phyloP scores from a whole-genome alignment of 2,888 invertebrate species.

The Salpingus planirostris region DNA sequence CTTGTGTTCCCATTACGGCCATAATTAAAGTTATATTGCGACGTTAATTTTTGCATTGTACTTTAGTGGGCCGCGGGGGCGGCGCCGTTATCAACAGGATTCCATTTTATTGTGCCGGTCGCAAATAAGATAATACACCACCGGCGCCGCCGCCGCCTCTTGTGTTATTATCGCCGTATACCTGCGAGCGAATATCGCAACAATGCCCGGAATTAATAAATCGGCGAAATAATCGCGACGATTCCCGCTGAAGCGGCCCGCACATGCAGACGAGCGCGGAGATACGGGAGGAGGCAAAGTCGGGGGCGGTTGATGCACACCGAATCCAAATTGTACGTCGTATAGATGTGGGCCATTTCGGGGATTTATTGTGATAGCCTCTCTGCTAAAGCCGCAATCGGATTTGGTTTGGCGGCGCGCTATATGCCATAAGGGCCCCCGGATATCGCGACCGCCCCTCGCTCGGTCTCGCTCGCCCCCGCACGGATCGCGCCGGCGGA shows the following conservation, averaged over 20 bases:
- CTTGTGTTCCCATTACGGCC: slow-evolving; percentile 17
- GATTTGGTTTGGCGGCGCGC: slow-evolving; percentile 28
- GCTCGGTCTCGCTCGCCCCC: slow-evolving; percentile 9
- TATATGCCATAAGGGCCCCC: slow-evolving; percentile 10
- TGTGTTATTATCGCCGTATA: too few relatives aligned
- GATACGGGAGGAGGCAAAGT: too few relatives aligned
- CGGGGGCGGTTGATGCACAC: slow-evolving; percentile 28
- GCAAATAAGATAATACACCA: slow-evolving; percentile 13
- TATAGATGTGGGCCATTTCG: slow-evolving; percentile 35
- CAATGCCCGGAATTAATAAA: too few relatives aligned
- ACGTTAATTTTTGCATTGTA: slow-evolving; percentile 18
- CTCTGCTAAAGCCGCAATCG: slow-evolving; percentile 38
- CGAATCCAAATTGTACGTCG: slow-evolving; percentile 35
- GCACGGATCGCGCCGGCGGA: slow-evolving; percentile 9
- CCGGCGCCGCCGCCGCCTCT: neutral
- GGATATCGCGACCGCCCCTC: slow-evolving; percentile 18
- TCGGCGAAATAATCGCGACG: too few relatives aligned
- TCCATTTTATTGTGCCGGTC: slow-evolving; percentile 13
- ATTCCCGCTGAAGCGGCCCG: too few relatives aligned
- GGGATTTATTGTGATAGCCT: slow-evolving; percentile 39
- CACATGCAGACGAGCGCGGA: too few relatives aligned
- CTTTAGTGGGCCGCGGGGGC: too few relatives aligned
- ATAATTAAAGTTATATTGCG: slow-evolving; percentile 18
- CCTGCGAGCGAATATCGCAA: too few relatives aligned
- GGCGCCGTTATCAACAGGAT: slow-evolving; percentile 13